Base-by-base conservation (phyloP, 2,113 vertebrate species). In the Sarotherodon lohbergeri region DNA sequence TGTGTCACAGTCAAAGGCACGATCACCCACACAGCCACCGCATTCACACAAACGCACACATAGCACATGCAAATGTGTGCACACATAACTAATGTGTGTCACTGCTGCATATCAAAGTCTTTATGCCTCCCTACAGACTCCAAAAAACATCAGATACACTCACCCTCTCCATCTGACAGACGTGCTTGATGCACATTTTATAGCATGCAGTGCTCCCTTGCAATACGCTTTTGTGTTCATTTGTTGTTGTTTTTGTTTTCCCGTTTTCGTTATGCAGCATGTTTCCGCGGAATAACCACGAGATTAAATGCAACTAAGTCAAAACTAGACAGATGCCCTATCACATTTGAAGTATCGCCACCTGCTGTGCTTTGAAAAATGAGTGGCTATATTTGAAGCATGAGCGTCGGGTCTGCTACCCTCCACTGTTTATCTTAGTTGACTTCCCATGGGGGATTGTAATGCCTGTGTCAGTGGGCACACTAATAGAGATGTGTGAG, bases 401-500 rank as follows among this genome's bases (percentile, higher is more conserved):
- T 88, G 93, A 82, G 87, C 86, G 76, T 93, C 89, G 22, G 90
- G 63, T 94, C 88, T 81, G 81, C 89, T 93, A 88, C 88, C 84
- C 87, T 78, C 68, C 81, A 43, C 87, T 93, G 89, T 95, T 95
- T 95, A 88, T 95, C 92, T 95, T 93, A 90, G 93, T 92, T 93
- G 90, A 93, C 92, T 93, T 93, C 90, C 87, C 87, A 85, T 66
- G 91, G 92, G 93, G 90, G 86, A 91, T 89, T 91, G 82, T 89
- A 91, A 93, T 89, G 91, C 86, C 81, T 85, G 89, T 94, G 92
- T 95, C 93, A 94, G 85, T 91, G 88, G 94, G 92, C 92, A 87
- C 90, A 87, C 93, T 93, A 93, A 94, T 94, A 94, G 92, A 94
- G 95, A 94, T 92, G 86, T 94, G 94, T 94, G 93, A 89, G 93